Percentiles rank a stretch among this genome's conserved stretches.
These are phyloP conservation scores for Cryptosula pallasiana DNA, from an alignment of 2,888 invertebrate genomes.

Conservation along the genomic window DNA sequence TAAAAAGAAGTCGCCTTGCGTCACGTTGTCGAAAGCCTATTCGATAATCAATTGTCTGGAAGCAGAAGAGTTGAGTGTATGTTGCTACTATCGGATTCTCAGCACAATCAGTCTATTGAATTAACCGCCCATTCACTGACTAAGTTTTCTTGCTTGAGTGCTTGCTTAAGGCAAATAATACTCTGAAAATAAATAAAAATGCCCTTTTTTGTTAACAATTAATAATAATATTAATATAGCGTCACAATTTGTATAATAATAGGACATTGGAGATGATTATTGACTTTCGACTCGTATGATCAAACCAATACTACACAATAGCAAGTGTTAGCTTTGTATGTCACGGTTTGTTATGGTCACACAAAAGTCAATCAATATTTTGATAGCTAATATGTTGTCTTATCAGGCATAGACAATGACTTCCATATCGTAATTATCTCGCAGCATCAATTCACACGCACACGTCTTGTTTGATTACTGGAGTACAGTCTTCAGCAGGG, in stretches of 20 bases:
- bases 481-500: too few relatives aligned
- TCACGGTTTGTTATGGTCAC: slow-evolving; percentile 20
- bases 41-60: too few relatives aligned
- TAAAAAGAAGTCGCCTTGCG: too few relatives aligned
- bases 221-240: background rate
- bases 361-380: background rate
- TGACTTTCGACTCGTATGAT: background rate
- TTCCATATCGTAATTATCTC: background rate
- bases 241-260: background rate
- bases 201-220: background rate
- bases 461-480: too few relatives aligned
- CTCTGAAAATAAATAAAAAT: background rate
- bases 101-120: background rate
- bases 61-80: too few relatives aligned
- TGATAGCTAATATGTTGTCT: background rate
- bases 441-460: too few relatives aligned
- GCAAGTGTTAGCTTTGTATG: background rate
- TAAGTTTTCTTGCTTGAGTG: background rate
- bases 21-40: too few relatives aligned
- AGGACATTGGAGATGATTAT: background rate
- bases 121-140: background rate
- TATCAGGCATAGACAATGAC: background rate
- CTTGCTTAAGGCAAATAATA: background rate
- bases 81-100: background rate
- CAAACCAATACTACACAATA: background rate